Conservation (phyloP, 2,113 vertebrate genomes). For the Craseonycteris thonglongyai region DNA sequence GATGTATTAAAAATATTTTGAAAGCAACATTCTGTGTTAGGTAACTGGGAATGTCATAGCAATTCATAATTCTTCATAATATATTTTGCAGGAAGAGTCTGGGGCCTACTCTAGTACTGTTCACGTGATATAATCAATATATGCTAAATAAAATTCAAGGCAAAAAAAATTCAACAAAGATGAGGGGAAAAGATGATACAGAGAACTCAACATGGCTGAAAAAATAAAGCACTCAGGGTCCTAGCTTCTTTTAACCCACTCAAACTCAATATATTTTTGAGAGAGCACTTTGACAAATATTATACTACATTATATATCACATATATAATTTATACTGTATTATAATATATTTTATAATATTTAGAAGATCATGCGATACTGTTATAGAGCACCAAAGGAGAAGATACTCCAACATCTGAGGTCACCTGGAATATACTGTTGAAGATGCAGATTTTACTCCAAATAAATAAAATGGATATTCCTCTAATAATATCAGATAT, state of each 20-base stretch:
- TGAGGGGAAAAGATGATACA: not conserved
- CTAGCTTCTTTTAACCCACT: not conserved
- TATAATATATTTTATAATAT: not conserved
- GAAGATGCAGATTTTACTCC: not conserved
- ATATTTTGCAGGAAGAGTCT: not conserved
- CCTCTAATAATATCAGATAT: not conserved
- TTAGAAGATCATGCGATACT: not conserved
- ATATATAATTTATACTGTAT: not conserved
- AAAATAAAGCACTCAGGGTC: not conserved
- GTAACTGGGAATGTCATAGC: not conserved
- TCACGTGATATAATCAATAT: not conserved
- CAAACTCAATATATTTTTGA: not conserved
- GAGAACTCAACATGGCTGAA: not conserved
- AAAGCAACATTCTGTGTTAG: not conserved
- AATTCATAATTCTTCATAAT: slow-evolving; percentile 15
- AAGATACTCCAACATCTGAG: not conserved
- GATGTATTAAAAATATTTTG: not conserved
- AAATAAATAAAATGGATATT: not conserved
- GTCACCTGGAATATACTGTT: not conserved
- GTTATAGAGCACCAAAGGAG: not conserved
- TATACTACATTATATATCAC: not conserved
- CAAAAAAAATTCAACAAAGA: slow-evolving; percentile 1
- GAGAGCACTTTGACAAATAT: not conserved
- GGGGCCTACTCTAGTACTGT: not conserved
- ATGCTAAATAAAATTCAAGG: not conserved